Base-by-base conservation (phyloP, 2,797 vertebrate genomes). In the Simalia tracyae region DNA sequence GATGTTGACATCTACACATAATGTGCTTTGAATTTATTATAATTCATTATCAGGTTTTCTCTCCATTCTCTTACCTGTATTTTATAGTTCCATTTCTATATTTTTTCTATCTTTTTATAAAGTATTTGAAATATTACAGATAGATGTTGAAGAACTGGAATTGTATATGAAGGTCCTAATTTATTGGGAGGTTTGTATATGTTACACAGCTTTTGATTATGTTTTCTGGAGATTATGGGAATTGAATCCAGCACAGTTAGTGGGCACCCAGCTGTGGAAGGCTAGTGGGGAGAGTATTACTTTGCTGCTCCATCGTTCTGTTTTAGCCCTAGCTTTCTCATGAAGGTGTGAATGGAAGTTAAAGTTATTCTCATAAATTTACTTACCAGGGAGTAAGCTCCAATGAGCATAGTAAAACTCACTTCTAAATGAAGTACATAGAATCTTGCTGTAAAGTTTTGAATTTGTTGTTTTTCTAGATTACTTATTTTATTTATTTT, bases 21-120 rank as follows among this genome's bases (percentile, higher is more conserved):
- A 72, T 87, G 17, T 91, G 50, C 90, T 89, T 36, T 72, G 5
- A 72, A 81, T 81, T 81, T 59, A 1, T 2, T 54, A n/a, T 92
- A 93, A 93, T 95, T 93, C 93, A 91, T 93, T 92, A 93, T 86
- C n/a, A 84, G 11, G 28, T 72, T 3, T 72, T 66, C 24, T 19
- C 12, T 64, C 22, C 3, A 1, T 11, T 54, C 28, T 68, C 19
- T 76, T 57, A 4, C 2, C n/a, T 42, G 54, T 31, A 66, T 68
- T 56, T 68, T 66, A 36, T 57, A 56, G 31, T 91, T 56, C 7
- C 31, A 12, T 57, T 86, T 19, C 8, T 57, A 31, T 66, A 28
- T 84, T 57, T 72, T 86, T 87, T 60, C 12, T 50, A 3, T 84
- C 26, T 90, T 36, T 54, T 66, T 68, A 17, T 22, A 60, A 72